Base-by-base conservation (phyloP, 2,797 vertebrate genomes). In the Anguilla megastoma region DNA sequence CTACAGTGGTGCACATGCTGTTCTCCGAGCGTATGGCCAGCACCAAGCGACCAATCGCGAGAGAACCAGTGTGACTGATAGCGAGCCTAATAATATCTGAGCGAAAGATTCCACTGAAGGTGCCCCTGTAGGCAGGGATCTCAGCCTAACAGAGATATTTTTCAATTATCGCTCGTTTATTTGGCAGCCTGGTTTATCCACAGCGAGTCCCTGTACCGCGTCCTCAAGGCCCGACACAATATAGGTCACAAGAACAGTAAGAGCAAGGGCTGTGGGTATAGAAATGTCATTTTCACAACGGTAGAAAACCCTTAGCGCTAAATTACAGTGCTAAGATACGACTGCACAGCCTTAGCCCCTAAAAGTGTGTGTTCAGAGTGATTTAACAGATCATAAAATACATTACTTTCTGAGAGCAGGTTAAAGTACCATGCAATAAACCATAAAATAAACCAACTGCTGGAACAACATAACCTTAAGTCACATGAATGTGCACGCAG, bases 351-450 rank as follows among this genome's bases (percentile, higher is more conserved):
- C 27, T 8, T 36, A 74, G 69, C 69, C 69, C 69, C 30, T 30
- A 36, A 14, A 69, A 69, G 56, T 27, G 63, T 27, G n/a, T 27
- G 63, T 69, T 69, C 63, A 69, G 63, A 69, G 63, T 69, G 63
- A 69, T 69, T 69, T 69, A 69, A 69, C 63, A 27, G 24, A 69
- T 69, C 63, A 27, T 69, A 69, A 69, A 69, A 69, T 69, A 69
- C 63, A 69, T 69, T 69, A 69, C 63, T 69, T 69, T 69, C 24
- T 27, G 24, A 8, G 24, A n/a, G 63, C 24, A 27, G 63, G 63
- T 33, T 76, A 76, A 76, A 33, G 71, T 33, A 36, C 71, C 71
- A 16, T 12, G 69, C 69, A 16, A 33, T 30, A 74, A 74, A 74
- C 74, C 33, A 30, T 41, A 41, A 21, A 41, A 63, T 21, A 63